These are phyloP conservation scores for Phoebastria nigripes DNA, from an alignment of 2,797 vertebrate species.

Conservation along the genomic window DNA sequence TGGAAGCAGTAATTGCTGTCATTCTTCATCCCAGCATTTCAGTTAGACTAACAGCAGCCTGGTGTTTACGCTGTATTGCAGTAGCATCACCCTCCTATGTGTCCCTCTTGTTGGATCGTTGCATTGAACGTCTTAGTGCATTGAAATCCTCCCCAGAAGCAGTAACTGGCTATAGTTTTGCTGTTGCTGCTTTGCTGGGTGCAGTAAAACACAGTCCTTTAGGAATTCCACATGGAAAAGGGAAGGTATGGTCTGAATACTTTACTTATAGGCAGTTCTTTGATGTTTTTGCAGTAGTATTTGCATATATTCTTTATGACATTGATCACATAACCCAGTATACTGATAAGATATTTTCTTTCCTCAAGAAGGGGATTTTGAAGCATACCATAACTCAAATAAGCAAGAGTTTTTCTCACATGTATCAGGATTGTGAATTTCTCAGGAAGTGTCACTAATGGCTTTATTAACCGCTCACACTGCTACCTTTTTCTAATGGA, in stretches of 20 bases:
- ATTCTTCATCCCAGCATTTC: conserved; percentile 81
- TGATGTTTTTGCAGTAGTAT: background rate
- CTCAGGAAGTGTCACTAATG: background rate
- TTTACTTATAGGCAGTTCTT: background rate
- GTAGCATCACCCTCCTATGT: conserved; percentile 82
- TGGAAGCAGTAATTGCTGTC: conserved; percentile 85
- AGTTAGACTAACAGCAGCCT: conserved; percentile 86
- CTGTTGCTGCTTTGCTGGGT: conserved; percentile 85
- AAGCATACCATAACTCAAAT: background rate
- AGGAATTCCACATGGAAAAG: conserved; percentile 89
- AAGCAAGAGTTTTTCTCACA: background rate
- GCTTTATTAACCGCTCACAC: background rate
- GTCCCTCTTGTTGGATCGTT: conserved; percentile 83
- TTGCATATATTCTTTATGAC: background rate
- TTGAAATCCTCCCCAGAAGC: conserved; percentile 88
- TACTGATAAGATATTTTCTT: background rate
- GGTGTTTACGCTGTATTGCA: conserved; percentile 87
- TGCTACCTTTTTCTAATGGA: background rate
- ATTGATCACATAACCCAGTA: background rate
- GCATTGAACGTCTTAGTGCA: conserved; percentile 79
- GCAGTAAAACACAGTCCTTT: conserved; percentile 86
- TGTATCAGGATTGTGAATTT: background rate
- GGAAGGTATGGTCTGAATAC: conserved; percentile 78
- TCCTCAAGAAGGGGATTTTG: background rate
- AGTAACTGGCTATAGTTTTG: conserved; percentile 86